phyloP scores from a whole-genome alignment of 2,797 vertebrate genomes.

The Sparidentex hasta region DNA sequence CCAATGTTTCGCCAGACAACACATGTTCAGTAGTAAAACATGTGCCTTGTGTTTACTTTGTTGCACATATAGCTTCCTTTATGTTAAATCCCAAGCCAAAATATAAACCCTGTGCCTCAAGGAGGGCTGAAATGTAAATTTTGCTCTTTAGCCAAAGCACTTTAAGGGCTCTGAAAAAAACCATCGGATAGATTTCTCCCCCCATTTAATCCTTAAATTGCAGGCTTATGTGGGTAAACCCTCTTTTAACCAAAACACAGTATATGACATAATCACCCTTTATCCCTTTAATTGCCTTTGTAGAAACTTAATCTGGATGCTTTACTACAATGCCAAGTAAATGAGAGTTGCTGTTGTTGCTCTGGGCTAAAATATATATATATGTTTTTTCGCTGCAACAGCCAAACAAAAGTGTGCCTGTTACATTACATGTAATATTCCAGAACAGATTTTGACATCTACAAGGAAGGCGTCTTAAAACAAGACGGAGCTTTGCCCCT shows the following conservation, averaged over 20 bases:
- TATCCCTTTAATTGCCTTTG: neutral
- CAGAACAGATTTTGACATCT: neutral
- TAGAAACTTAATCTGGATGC: conserved; percentile 3
- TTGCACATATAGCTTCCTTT: neutral
- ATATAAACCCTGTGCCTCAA: neutral
- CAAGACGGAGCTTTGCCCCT: neutral
- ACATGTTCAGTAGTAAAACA: neutral
- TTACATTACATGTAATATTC: neutral
- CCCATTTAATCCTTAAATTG: neutral
- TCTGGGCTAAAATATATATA: neutral
- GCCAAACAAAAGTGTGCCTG: neutral
- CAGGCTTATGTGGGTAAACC: neutral
- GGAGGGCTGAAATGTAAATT: neutral
- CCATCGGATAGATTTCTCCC: neutral
- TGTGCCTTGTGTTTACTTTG: no score
- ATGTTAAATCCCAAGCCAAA: neutral
- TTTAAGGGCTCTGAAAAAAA: neutral
- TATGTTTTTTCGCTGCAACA: neutral
- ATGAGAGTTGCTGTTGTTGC: neutral
- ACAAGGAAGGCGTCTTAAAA: neutral
- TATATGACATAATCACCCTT: neutral
- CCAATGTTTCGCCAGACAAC: neutral
- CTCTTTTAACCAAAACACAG: neutral
- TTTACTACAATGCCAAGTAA: neutral
- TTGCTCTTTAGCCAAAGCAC: neutral